phyloP scores from a whole-genome alignment of 2,888 invertebrate genomes.

The Oasisia sp. region DNA sequence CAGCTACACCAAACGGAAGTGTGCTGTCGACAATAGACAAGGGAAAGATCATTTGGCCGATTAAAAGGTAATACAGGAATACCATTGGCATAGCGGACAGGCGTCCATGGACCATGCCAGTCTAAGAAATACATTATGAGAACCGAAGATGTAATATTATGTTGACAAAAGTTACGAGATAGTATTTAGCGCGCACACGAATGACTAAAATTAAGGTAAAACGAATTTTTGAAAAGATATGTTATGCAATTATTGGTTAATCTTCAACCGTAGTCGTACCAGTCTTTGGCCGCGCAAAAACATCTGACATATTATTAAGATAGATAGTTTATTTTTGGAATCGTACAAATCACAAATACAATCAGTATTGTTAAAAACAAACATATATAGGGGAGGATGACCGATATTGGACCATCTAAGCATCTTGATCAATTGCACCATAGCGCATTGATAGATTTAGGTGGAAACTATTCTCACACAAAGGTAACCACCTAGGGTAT shows the following conservation, averaged over 20 bases:
- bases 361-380: no score
- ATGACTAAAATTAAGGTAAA: not conserved
- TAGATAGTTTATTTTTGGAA: no score
- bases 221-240: not conserved
- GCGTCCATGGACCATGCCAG: not conserved
- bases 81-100: not conserved
- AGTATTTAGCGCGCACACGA: not conserved
- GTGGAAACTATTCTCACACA: no score
- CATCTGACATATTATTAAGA: no score
- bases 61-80: not conserved
- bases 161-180: not conserved
- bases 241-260: not conserved
- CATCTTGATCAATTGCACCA: no score
- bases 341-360: no score
- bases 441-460: no score
- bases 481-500: no score
- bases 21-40: not conserved
- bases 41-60: not conserved
- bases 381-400: no score
- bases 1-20: not conserved
- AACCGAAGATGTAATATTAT: not conserved
- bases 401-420: no score
- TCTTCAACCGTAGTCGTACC: not conserved
- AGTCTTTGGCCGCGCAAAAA: not conserved
- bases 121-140: not conserved